Percentiles rank a stretch among this genome's conserved stretches.
Conservation (phyloP, 2,797 vertebrate species). For the Oryzias dopingdopingensis region DNA sequence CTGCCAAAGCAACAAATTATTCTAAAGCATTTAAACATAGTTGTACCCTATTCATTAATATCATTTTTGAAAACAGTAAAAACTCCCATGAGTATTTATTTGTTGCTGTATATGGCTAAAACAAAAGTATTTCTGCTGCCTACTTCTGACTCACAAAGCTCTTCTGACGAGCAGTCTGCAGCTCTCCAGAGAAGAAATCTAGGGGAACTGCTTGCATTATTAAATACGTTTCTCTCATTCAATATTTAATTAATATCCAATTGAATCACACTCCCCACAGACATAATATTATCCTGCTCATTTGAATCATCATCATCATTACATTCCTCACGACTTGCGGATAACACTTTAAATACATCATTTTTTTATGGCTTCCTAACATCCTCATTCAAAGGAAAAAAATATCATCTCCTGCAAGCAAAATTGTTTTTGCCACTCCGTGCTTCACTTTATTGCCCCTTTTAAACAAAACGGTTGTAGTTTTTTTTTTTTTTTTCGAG, state of each 20-base stretch:
- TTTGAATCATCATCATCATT: slow-evolving; percentile 71
- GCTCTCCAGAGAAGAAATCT: slow-evolving; percentile 69
- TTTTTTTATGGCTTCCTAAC: slow-evolving; percentile 68
- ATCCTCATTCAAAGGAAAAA: slow-evolving; percentile 50
- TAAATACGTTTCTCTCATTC: slow-evolving; percentile 75
- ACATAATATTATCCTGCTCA: slow-evolving; percentile 77
- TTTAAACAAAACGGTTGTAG: slow-evolving; percentile 6
- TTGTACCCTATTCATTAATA: slow-evolving; percentile 7
- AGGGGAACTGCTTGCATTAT: slow-evolving; percentile 74
- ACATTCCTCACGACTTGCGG: slow-evolving; percentile 76
- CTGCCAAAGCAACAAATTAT: too few relatives aligned
- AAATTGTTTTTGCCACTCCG: slow-evolving; percentile 51
- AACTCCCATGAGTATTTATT: slow-evolving; percentile 8
- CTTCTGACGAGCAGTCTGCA: slow-evolving; percentile 51
- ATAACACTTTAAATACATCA: slow-evolving; percentile 66
- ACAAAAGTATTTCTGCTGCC: slow-evolving; percentile 26
- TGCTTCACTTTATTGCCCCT: slow-evolving; percentile 42
- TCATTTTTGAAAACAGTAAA: slow-evolving; percentile 4
- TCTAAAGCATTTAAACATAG: slow-evolving; percentile 5
- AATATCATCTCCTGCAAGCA: slow-evolving; percentile 48
- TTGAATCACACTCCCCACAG: slow-evolving; percentile 72
- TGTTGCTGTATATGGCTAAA: slow-evolving; percentile 17
- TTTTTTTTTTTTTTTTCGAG: background rate
- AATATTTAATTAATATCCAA: slow-evolving; percentile 82
- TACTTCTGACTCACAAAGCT: slow-evolving; percentile 40